phyloP scores from a whole-genome alignment of 2,113 vertebrate species.

The Brevimyrus niger region DNA sequence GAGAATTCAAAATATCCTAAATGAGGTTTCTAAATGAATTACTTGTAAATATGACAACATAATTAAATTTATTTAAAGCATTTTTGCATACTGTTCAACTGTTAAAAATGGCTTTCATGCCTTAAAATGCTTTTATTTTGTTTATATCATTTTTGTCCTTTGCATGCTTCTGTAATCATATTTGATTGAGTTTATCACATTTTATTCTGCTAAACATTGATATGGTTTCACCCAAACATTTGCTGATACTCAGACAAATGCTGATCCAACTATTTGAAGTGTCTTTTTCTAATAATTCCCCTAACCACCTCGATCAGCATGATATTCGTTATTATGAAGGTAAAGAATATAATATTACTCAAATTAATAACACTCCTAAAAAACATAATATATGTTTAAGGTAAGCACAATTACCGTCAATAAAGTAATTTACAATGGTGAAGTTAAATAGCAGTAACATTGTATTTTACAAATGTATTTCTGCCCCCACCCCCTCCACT shows the following conservation, averaged over 20 bases:
- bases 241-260: too few relatives aligned
- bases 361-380: neutral
- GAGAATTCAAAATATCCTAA: constrained; percentile 70
- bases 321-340: constrained; percentile 84
- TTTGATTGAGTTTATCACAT: constrained; percentile 18
- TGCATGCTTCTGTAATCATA: constrained; percentile 76
- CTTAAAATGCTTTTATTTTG: constrained; percentile 40
- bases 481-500: constrained; percentile 58
- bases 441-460: constrained; percentile 55
- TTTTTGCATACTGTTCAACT: constrained; percentile 83
- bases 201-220: constrained; percentile 41
- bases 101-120: constrained; percentile 87
- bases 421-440: constrained; percentile 62
- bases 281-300: neutral
- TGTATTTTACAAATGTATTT: constrained; percentile 73
- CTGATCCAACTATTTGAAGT: constrained; percentile 34
- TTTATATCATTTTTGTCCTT: constrained; percentile 34
- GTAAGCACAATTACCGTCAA: constrained; percentile 48
- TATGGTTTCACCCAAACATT: constrained; percentile 74
- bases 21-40: constrained; percentile 65
- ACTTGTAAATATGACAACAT: constrained; percentile 65
- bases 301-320: constrained; percentile 52
- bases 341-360: constrained; percentile 68
- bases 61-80: constrained; percentile 67
- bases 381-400: neutral